Base-by-base conservation (phyloP, 2,888 invertebrate species). In the Agrochola lota region DNA sequence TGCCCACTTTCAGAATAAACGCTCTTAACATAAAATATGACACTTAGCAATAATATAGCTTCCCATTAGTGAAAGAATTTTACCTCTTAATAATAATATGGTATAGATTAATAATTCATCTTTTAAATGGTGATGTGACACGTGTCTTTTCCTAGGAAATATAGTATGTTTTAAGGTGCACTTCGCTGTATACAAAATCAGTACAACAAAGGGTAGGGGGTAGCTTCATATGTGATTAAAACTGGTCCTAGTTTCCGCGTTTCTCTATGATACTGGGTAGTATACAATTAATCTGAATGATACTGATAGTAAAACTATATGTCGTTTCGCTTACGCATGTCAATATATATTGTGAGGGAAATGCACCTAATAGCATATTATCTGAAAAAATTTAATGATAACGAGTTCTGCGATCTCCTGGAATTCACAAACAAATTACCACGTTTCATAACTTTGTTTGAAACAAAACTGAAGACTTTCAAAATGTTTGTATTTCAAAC, bases 101-200 rank as follows among this genome's bases (percentile, higher is more conserved):
- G 52, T 52, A 52, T 52, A 20, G 49, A 81, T 73, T 62, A 49
- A 78, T 71, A 49, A 66, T 70, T 62, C 52, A 9, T 57, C 59
- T 49, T 26, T 49, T 30, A 9, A 6, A 26, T 20, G 30, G 60
- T 35, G 2, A 30, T 62, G 15, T 8, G 17, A 63, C 17, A 43
- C 35, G 6, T 15, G 20, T n/a, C 12, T 71, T 52, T 52, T 23
- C 2, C 67, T 68, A 15, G 15, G 4, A 67, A 30, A 30, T 26
- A 12, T 30, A 49, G 0, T 4, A 30, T 52, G 8, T 68, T 52
- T 5, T 12, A 49, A 23, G 26, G 12, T 30, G 35, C 35, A 35
- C 35, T 35, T 35, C 35, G 35, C 35, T 35, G 35, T 35, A 30
- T 30, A 30, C 35, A 17, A 52, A 35, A 30, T 52, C 15, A 23